Evolutionary conservation across 1,140 invertebrate species (phyloP), one percentile per base, ranked within the genome.

Genomic region (Heliconius nattereri): DNA sequence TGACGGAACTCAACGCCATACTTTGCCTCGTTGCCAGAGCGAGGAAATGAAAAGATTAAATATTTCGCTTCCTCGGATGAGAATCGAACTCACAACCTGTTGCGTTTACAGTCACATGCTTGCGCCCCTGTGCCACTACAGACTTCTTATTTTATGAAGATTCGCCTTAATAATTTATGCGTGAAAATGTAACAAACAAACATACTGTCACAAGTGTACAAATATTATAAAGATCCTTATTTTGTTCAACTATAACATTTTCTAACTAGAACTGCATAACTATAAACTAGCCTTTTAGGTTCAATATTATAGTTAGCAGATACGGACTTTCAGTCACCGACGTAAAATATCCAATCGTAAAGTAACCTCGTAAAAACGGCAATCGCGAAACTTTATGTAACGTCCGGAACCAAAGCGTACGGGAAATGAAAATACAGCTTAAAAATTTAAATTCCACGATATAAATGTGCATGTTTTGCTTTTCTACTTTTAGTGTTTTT

Each of bases 301-400:
- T 26, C 26, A 29, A 66, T 66, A 66, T 29, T 66, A 66, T 29
- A 13, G 60, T 66, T 29, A 66, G 40, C 75, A 76, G 60, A 37
- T 40, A 76, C 40, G 26, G 66, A 57, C 73, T 75, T 71, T 16
- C 32, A 60, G 45, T 71, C 75, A 32, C 66, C 54, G 40, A 75
- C 80, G 80, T 81, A 78, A 75, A 81, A 78, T 81, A 81, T 75
- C 73, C 73, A 78, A 80, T 83, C 82, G 79, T 83, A 83, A 83
- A 83, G 40, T 72, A 74, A 70, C 71, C 49, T 80, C 82, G 74
- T 83, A 83, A 80, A 78, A 80, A 40, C 52, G 76, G 45, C 70
- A 80, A 76, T 76, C 32, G 74, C 70, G 75, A 52, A 54, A 49
- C 40, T 54, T 73, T 73, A 75, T 60, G 75, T 60, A 49, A 71